phyloP scores from a whole-genome alignment of 1,140 invertebrate genomes.

The Zaprionus tsacasi region DNA sequence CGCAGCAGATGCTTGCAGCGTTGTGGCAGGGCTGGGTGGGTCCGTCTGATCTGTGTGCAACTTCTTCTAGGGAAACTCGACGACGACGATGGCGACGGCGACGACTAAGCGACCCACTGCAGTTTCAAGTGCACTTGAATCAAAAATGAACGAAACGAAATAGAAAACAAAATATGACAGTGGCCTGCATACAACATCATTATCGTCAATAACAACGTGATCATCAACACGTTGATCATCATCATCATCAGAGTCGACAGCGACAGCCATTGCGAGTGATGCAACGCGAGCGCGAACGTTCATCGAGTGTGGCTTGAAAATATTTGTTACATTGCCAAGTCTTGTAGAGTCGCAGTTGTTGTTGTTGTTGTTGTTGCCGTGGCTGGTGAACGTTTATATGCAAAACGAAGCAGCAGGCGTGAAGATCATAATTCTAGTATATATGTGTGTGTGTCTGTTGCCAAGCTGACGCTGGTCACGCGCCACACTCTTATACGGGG shows the following conservation, averaged over 20 bases:
- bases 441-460: conserved; percentile 49
- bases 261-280: conserved; percentile 57
- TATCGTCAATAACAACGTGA: conserved; percentile 20
- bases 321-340: conserved; percentile 80
- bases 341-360: conserved; percentile 32
- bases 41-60: conserved; percentile 6
- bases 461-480: conserved; percentile 71
- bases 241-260: conserved; percentile 27
- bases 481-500: conserved; percentile 39
- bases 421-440: conserved; percentile 77
- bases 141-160: conserved; percentile 36
- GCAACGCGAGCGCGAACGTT: conserved; percentile 54
- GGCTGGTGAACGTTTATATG: conserved; percentile 41
- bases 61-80: conserved; percentile 16
- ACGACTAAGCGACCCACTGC: conserved; percentile 8
- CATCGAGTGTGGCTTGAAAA: conserved; percentile 59
- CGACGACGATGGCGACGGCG: not conserved
- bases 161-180: conserved; percentile 46
- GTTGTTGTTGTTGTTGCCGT: conserved; percentile 15
- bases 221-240: conserved; percentile 10
- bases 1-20: conserved; percentile 29
- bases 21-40: not conserved
- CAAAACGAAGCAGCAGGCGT: conserved; percentile 54
- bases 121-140: conserved; percentile 73
- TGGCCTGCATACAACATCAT: conserved; percentile 47